phyloP scores from a whole-genome alignment of 37 sponge, comb jelly and placozoan species.

The Beroe forskalii region DNA sequence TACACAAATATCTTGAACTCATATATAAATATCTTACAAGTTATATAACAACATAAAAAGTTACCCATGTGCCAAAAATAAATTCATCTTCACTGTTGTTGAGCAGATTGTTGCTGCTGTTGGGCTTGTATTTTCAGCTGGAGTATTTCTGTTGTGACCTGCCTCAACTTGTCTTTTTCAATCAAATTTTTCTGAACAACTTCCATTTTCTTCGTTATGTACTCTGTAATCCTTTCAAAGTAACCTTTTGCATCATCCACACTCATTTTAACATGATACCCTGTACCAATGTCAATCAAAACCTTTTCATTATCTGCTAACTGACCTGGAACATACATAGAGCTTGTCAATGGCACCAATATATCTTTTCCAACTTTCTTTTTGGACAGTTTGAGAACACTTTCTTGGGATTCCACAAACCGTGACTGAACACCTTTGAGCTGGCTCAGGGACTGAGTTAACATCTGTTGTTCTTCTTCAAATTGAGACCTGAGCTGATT shows the following conservation, averaged over 20 bases:
- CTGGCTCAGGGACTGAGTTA: slow-evolving; percentile 80
- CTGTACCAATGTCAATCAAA: slow-evolving; percentile 93
- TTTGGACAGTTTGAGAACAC: slow-evolving; percentile 69
- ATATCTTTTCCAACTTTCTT: slow-evolving; percentile 71
- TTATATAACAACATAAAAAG: neutral
- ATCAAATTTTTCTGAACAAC: slow-evolving; percentile 74
- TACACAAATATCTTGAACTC: slow-evolving; percentile 11
- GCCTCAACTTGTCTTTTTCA: slow-evolving; percentile 84
- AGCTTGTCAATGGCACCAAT: slow-evolving; percentile 47
- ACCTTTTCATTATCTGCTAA: slow-evolving; percentile 74
- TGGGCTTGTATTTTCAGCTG: slow-evolving; percentile 57
- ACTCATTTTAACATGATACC: slow-evolving; percentile 90
- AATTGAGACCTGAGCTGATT: slow-evolving; percentile 51
- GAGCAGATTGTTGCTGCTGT: neutral
- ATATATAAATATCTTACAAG: neutral
- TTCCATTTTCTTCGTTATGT: slow-evolving; percentile 84
- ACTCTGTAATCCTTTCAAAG: slow-evolving; percentile 81
- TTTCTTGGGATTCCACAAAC: slow-evolving; percentile 83
- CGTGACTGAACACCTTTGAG: slow-evolving; percentile 84
- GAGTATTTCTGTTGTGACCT: slow-evolving; percentile 67
- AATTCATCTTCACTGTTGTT: slow-evolving; percentile 38
- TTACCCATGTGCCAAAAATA: neutral
- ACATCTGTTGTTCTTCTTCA: slow-evolving; percentile 63
- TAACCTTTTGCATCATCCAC: slow-evolving; percentile 73
- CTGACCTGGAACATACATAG: slow-evolving; percentile 91